Percentiles rank a stretch among this genome's conserved stretches.
These are phyloP conservation scores for Marasmarcha lunaedactyla DNA, from an alignment of 2,888 invertebrate genomes.

Conservation along the genomic window DNA sequence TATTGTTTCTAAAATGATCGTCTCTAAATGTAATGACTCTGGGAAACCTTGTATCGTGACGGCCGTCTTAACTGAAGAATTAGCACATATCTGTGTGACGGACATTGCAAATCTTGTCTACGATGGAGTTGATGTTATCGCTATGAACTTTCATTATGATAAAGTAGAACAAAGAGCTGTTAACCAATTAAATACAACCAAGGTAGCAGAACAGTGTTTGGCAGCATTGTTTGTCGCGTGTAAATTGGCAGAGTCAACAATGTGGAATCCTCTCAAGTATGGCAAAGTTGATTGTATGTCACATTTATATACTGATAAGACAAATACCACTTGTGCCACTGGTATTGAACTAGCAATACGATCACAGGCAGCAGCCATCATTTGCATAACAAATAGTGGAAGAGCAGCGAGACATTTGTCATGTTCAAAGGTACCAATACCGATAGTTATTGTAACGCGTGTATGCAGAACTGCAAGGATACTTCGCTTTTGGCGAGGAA, in stretches of 20 bases:
- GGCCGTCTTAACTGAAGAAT: slow-evolving; percentile 86
- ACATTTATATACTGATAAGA: slow-evolving; percentile 65
- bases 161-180: slow-evolving; percentile 45
- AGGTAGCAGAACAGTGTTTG: slow-evolving; percentile 75
- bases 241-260: slow-evolving; percentile 86
- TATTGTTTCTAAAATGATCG: slow-evolving; percentile 87
- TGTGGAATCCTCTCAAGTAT: slow-evolving; percentile 85
- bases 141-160: slow-evolving; percentile 75
- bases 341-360: slow-evolving; percentile 51
- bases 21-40: slow-evolving; percentile 83
- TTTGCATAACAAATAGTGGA: slow-evolving; percentile 81
- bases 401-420: slow-evolving; percentile 78
- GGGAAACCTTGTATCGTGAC: slow-evolving; percentile 93
- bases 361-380: slow-evolving; percentile 64
- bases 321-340: slow-evolving; percentile 62
- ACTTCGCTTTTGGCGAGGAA: slow-evolving; percentile 58
- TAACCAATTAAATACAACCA: slow-evolving; percentile 34
- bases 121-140: slow-evolving; percentile 90
- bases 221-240: slow-evolving; percentile 80
- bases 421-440: slow-evolving; percentile 77
- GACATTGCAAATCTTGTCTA: slow-evolving; percentile 94
- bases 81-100: slow-evolving; percentile 80
- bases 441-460: slow-evolving; percentile 80
- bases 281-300: slow-evolving; percentile 74
- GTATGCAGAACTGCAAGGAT: slow-evolving; percentile 76